These are phyloP conservation scores for Drosophila birchii DNA, from an alignment of 2,888 invertebrate species.

Conservation along the genomic window DNA sequence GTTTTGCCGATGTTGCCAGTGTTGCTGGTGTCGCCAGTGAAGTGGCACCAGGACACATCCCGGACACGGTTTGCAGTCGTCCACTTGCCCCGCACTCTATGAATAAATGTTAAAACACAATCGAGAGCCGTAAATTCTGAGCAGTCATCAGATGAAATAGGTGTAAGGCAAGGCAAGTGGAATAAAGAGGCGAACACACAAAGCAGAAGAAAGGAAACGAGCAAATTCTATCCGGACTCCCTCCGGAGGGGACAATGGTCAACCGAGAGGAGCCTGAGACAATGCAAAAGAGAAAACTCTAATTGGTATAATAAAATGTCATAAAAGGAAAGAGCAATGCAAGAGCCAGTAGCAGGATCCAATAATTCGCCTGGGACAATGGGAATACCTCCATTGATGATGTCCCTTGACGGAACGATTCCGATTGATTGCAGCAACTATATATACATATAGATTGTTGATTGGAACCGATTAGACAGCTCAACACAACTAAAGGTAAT, in stretches of 20 bases:
- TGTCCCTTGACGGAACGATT: slow-evolving; percentile 22
- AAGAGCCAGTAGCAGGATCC: slow-evolving; percentile 11
- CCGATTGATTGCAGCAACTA: slow-evolving; percentile 31
- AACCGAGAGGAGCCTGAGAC: slow-evolving; percentile 14
- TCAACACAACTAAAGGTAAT: slow-evolving; percentile 20
- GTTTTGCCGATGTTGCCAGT: slow-evolving; percentile 40
- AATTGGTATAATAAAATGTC: slow-evolving; percentile 77
- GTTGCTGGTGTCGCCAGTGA: slow-evolving; percentile 37
- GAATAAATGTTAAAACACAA: slow-evolving; percentile 73
- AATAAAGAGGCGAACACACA: slow-evolving; percentile 10
- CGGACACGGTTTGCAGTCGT: slow-evolving; percentile 21
- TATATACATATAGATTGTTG: slow-evolving; percentile 5
- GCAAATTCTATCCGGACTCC: slow-evolving; percentile 12
- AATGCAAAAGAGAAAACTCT: slow-evolving; percentile 50
- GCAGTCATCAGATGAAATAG: slow-evolving; percentile 61
- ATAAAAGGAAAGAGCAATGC: slow-evolving; percentile 58
- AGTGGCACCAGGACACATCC: slow-evolving; percentile 49
- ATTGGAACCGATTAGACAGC: slow-evolving; percentile 30
- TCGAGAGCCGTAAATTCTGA: slow-evolving; percentile 71
- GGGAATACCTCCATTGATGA: slow-evolving; percentile 34
- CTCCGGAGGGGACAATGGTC: slow-evolving; percentile 40
- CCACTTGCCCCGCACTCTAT: slow-evolving; percentile 46
- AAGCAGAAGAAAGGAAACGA: slow-evolving; percentile 12
- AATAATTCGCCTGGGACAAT: slow-evolving; percentile 40
- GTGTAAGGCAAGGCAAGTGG: slow-evolving; percentile 45